phyloP scores from a whole-genome alignment of 2,888 invertebrate species.

The Lordiphosa andalusiaca region DNA sequence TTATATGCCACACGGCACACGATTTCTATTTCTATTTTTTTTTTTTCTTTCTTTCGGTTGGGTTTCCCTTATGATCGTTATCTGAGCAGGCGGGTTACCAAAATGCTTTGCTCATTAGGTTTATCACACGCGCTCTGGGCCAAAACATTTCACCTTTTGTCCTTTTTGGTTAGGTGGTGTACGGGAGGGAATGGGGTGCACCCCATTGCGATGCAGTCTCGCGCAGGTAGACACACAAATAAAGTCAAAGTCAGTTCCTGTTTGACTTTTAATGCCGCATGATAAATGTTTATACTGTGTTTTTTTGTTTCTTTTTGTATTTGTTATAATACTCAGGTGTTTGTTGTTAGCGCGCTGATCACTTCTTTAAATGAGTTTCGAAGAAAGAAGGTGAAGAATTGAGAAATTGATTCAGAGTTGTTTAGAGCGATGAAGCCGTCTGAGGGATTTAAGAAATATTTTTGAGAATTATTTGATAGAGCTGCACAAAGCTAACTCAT shows the following conservation, averaged over 20 bases:
- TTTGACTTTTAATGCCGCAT: constrained; percentile 46
- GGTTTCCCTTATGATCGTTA: constrained; percentile 33
- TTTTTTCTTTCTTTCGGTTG: background rate
- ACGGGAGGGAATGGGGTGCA: constrained; percentile 2
- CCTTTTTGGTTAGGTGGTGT: constrained; percentile 34
- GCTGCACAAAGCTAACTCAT: no score
- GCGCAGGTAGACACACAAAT: constrained; percentile 46
- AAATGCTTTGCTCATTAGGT: constrained; percentile 62
- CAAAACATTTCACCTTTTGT: constrained; percentile 61
- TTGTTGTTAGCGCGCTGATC: constrained; percentile 22
- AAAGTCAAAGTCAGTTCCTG: constrained; percentile 38
- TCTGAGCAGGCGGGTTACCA: constrained; percentile 24
- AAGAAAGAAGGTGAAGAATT: no score
- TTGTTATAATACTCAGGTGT: constrained; percentile 37
- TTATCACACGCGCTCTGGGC: constrained; percentile 54
- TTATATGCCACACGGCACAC: constrained; percentile 55
- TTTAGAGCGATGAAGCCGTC: no score
- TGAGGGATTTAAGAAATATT: no score
- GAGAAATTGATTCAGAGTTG: no score
- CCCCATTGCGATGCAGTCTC: constrained; percentile 17
- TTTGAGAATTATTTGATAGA: no score
- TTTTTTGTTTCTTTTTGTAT: constrained; percentile 8
- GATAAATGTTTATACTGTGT: constrained; percentile 46
- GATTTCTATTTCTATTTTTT: constrained; percentile 27
- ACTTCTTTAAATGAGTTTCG: constrained; percentile 1